Evolutionary conservation across 2,797 vertebrate genomes (phyloP), one percentile per base, ranked within the genome.

Genomic region (Brachyalestes nurse): DNA sequence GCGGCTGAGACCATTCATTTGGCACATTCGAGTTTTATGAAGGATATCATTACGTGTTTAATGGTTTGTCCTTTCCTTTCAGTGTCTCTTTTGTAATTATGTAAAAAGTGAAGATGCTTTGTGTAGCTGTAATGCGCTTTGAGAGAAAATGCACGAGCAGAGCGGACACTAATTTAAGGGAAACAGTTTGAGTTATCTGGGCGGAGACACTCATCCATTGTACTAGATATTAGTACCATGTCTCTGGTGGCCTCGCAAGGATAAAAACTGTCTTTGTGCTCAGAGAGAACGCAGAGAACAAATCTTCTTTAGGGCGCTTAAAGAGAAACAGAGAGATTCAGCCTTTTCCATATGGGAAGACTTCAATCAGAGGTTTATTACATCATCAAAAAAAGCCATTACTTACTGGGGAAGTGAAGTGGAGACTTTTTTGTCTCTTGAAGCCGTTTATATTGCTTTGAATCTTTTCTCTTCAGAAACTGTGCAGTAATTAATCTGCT

Each of bases 151-250:
- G 45, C 40, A 51, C 17, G 16, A 45, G 8, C n/a, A 13, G 23
- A 80, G 34, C 16, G 10, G 45, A 74, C 47, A 65, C n/a, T 19
- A 85, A 55, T 16, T 40, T 72, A 75, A n/a, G 23, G 45, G 38
- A 74, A 82, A 7, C 58, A 70, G 78, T 85, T 80, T 84, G 70
- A 14, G 65, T 75, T 84, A 62, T 78, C 82, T 64, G 47, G 2
- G 82, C 78, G 2, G 88, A 90, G 87, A 93, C 89, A 91, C 82
- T 25, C 86, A 74, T 87, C 88, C 90, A 89, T 92, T 93, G 92
- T 92, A 69, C 66, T 74, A 16, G 81, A 84, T 77, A 88, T 90
- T 86, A 84, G 88, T 85, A 74, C 89, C 86, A 85, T 75, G 79
- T 78, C 91, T 90, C 87, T 90, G 88, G 88, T 84, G 88, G 83